These are phyloP conservation scores for Drosophila quinaria DNA, from an alignment of 2,888 invertebrate species.

Conservation along the genomic window DNA sequence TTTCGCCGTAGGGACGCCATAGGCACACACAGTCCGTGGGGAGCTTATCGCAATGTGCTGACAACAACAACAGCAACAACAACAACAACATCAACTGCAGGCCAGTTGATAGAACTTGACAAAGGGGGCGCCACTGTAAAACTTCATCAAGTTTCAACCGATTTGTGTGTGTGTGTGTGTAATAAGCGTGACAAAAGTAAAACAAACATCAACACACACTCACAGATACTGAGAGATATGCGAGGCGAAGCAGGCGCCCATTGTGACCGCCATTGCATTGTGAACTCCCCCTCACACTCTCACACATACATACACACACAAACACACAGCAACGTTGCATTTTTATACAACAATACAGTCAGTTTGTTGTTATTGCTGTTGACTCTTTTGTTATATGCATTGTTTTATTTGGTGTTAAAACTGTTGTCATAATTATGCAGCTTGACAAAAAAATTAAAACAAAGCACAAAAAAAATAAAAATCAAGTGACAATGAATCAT, in stretches of 20 bases:
- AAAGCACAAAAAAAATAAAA: slow-evolving; percentile 12
- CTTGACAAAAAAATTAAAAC: slow-evolving; percentile 6
- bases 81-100: slow-evolving; percentile 26
- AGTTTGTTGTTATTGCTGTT: slow-evolving; percentile 34
- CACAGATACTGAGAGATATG: slow-evolving; percentile 22
- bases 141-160: slow-evolving; percentile 69
- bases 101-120: slow-evolving; percentile 36
- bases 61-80: slow-evolving; percentile 39
- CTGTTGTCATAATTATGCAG: slow-evolving; percentile 73
- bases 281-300: slow-evolving; percentile 47
- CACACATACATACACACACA: slow-evolving; percentile 1
- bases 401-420: slow-evolving; percentile 72
- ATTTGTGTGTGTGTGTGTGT: slow-evolving; percentile 41
- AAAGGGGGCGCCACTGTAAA: slow-evolving; percentile 52
- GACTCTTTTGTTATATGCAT: slow-evolving; percentile 70
- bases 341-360: slow-evolving; percentile 34
- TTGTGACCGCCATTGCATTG: slow-evolving; percentile 61
- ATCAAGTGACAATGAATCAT: slow-evolving; percentile 76
- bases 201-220: slow-evolving; percentile 57
- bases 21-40: slow-evolving; percentile 41
- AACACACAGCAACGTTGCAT: slow-evolving; percentile 43
- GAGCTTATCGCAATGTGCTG: slow-evolving; percentile 68
- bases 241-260: slow-evolving; percentile 42
- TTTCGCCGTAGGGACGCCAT: slow-evolving; percentile 59
- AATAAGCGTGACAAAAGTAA: slow-evolving; percentile 77